Evolutionary conservation across 2,113 vertebrate species (phyloP), one percentile per base, ranked within the genome.

Genomic region (Nansenia antarctica): DNA sequence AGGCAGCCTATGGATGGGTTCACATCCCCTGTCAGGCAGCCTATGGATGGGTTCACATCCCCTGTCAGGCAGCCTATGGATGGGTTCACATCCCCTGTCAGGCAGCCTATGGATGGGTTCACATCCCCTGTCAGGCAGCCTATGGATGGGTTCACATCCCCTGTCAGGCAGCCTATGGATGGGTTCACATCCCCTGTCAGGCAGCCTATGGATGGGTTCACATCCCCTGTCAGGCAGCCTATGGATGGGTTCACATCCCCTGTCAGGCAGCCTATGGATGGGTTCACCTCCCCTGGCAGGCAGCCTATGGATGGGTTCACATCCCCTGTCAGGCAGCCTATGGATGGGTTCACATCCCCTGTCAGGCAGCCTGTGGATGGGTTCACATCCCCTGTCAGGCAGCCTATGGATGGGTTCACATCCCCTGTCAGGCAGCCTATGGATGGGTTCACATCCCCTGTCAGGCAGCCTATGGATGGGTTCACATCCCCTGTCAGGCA

Each of bases 401-500:
- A 78, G 70, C 80, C 79, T 86, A 53, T 60, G 49, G 70, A 82
- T 83, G 80, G 73, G 67, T 84, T 86, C 74, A 77, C 76, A 73
- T 83, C 54, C 75, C 81, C 82, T 84, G 80, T n/a, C n/a, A n/a
- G n/a, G n/a, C n/a, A 78, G 70, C 80, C 79, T 86, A 53, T 60
- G 49, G 70, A 82, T 83, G 80, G 73, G 67, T 84, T 86, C 74
- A 77, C 76, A 73, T 83, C 54, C 75, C 81, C 82, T 84, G 80
- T n/a, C n/a, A n/a, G n/a, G n/a, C n/a, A 78, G 70, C 80, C 79
- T 86, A 53, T 60, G 49, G 70, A 82, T 83, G 80, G 73, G 67
- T 84, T 86, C 74, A 77, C 76, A 73, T 83, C 54, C 75, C 81
- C 82, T 84, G 80, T n/a, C n/a, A n/a, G n/a, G n/a, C n/a, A 78